Evolutionary conservation across 1,140 invertebrate genomes (phyloP), one percentile per base, ranked within the genome.

Genomic region (Polypedilum vanderplanki): DNA sequence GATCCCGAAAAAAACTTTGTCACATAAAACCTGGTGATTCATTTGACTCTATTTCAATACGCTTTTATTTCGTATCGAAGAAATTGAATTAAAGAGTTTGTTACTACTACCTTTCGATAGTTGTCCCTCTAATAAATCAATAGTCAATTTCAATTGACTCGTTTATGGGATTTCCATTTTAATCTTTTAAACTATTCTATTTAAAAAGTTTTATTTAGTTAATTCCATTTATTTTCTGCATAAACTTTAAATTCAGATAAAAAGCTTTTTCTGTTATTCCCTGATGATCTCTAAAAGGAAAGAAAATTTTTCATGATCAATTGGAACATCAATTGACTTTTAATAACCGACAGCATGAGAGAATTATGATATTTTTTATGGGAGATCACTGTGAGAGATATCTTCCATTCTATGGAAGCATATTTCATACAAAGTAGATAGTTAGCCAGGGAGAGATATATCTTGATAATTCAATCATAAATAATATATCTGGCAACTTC

Each of bases 401-500:
- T 33, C 24, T 33, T 33, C 5, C 24, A 33, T 5, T 33, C 24
- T 33, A 33, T 46, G 8, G 41, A 46, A 46, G 9, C 15, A n/a
- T 15, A n/a, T 4, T 57, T 4, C 46, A n/a, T 57, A 57, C n/a
- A n/a, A n/a, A 15, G 46, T n/a, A 57, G 46, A 57, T 57, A 15
- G 10, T 57, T 57, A 57, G 46, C n/a, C n/a, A 12, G 24, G 24
- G 10, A 70, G 17, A 70, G 9, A 70, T 70, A 70, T 20, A 70
- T 70, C 17, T 70, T 70, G 65, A 18, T 70, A 70, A 70, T 70
- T 70, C 65, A 70, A 70, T 70, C 65, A 70, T 70, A 70, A 70
- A 70, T 70, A 70, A 70, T 70, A 70, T 70, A 18, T 70, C 65
- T 70, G 65, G 65, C 65, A 70, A 70, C 65, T 70, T 70, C 65